Base-by-base conservation (phyloP, 2,797 vertebrate genomes). In the Anas capensis region DNA sequence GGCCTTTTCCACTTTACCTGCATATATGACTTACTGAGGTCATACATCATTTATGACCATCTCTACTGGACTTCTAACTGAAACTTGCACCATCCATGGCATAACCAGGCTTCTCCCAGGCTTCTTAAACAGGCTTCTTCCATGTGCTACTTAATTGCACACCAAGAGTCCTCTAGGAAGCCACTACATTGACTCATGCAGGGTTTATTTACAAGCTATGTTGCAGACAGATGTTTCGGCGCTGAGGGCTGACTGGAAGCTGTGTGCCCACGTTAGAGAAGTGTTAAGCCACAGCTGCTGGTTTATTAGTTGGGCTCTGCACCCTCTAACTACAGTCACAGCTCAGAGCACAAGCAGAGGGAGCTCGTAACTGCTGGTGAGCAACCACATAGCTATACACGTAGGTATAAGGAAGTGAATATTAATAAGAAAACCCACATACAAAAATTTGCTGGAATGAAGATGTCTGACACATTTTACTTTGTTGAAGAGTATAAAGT, bases 271-370 rank as follows among this genome's bases (percentile, higher is more conserved):
- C 29, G 85, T 70, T 73, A 71, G 51, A 88, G 77, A 88, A 70
- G 70, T 73, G 88, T 51, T 92, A 79, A 94, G 62, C 46, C 88
- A 86, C 88, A 96, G 81, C 86, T 93, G 66, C 83, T 80, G 44
- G 54, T 82, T 94, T 76, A 79, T 38, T 64, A 90, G 80, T 20
- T 62, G 51, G 42, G 46, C 51, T 93, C 85, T 88, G 72, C 76
- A 91, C 40, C 51, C 27, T 72, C 77, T 92, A 68, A 92, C 73
- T 90, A 65, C n/a, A 62, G 77, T 34, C 85, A 58, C 54, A 88
- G 58, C 46, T 87, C 46, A 53, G 40, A 83, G 85, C 54, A 71
- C 38, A 64, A 8, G n/a, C 38, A 83, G 53, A 93, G 56, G 56
- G 84, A 93, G 40, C 46, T 70, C 10, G 0, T 57, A 70, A 77